Evolutionary conservation across 2,888 invertebrate species (phyloP).

Genomic region (Dynastes maya): DNA sequence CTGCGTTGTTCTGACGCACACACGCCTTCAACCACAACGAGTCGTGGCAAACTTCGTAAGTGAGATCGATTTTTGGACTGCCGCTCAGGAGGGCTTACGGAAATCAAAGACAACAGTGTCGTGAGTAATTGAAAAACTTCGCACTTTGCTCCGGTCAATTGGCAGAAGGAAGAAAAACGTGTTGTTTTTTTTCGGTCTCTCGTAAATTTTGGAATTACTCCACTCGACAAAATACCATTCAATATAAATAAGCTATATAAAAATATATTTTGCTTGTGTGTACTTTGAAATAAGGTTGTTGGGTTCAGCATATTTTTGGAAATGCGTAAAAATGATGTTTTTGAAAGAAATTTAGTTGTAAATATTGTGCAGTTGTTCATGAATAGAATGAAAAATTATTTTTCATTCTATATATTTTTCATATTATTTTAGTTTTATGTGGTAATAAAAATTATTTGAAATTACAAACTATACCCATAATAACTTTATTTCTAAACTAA

Average conservation of each 20-base stretch:
- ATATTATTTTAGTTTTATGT: too few relatives aligned
- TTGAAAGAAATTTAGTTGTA: too few relatives aligned
- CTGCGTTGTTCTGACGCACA: neutral
- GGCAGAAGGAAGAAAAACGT: neutral
- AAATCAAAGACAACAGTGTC: neutral
- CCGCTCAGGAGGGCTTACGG: neutral
- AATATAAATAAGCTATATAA: neutral
- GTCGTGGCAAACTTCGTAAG: neutral
- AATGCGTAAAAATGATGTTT: too few relatives aligned
- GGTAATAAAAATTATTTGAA: too few relatives aligned
- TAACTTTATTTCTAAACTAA: too few relatives aligned
- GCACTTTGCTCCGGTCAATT: conserved; percentile 15
- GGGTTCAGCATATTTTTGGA: too few relatives aligned
- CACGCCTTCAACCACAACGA: neutral
- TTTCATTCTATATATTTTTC: too few relatives aligned
- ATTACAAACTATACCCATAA: too few relatives aligned
- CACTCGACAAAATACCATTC: neutral
- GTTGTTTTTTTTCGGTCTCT: neutral
- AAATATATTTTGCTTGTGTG: too few relatives aligned
- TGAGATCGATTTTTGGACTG: neutral
- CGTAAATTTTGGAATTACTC: neutral
- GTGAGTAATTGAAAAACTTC: conserved; percentile 11
- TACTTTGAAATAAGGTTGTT: too few relatives aligned
- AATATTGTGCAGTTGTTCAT: too few relatives aligned
- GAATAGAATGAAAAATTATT: too few relatives aligned